phyloP scores from a whole-genome alignment of 2,888 invertebrate species.

The Melanostoma mellinum region DNA sequence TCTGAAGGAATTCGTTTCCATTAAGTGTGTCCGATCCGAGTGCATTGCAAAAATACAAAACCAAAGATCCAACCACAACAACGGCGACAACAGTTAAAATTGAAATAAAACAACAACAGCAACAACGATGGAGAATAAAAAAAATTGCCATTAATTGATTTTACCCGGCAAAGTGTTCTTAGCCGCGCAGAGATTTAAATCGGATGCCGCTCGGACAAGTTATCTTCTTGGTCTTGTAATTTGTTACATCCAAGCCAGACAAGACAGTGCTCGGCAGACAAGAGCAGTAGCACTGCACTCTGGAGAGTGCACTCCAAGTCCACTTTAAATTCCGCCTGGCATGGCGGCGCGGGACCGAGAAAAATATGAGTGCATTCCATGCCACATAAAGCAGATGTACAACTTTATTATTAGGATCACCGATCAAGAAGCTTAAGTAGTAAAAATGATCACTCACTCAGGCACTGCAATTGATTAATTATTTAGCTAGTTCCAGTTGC shows the following conservation, averaged over 20 bases:
- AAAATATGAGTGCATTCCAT: slow-evolving; percentile 45
- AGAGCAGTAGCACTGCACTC: slow-evolving; percentile 50
- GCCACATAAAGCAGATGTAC: slow-evolving; percentile 58
- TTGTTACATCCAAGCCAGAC: slow-evolving; percentile 60
- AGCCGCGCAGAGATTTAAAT: slow-evolving; percentile 66
- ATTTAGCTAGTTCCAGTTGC: slow-evolving; percentile 18
- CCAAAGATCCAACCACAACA: slow-evolving; percentile 26
- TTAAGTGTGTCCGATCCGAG: slow-evolving; percentile 42
- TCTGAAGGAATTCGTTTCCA: slow-evolving; percentile 41
- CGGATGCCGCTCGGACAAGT: slow-evolving; percentile 62
- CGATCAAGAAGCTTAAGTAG: slow-evolving; percentile 60
- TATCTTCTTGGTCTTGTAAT: slow-evolving; percentile 69
- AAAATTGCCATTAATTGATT: slow-evolving; percentile 65
- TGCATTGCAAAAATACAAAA: slow-evolving; percentile 44
- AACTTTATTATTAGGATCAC: slow-evolving; percentile 67
- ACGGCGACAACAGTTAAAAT: slow-evolving; percentile 55
- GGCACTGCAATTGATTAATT: slow-evolving; percentile 55
- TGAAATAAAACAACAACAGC: slow-evolving; percentile 38
- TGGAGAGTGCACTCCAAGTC: slow-evolving; percentile 67
- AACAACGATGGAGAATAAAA: slow-evolving; percentile 15
- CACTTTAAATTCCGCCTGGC: slow-evolving; percentile 59
- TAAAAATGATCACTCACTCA: slow-evolving; percentile 55
- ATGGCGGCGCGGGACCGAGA: slow-evolving; percentile 28
- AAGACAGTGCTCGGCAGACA: slow-evolving; percentile 33
- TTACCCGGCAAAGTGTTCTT: slow-evolving; percentile 58